Conservation (phyloP, 2,113 vertebrate genomes). For the Myrmecophaga tridactyla region DNA sequence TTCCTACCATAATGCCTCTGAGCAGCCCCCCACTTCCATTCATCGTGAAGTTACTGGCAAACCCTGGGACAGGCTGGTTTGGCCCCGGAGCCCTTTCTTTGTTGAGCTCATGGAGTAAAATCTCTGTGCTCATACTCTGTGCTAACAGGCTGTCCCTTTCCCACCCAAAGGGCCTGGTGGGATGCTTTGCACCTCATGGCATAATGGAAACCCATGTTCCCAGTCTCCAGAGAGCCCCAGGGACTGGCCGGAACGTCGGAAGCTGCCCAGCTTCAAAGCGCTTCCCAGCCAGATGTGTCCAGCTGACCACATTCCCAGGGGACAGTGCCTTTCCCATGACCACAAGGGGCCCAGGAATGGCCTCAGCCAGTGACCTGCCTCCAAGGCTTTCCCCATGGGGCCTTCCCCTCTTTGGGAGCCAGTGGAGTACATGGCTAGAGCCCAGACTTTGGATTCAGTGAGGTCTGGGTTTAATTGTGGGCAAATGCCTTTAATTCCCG, state of each 20-base stretch:
- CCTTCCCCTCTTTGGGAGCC: neutral
- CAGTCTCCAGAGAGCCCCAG: neutral
- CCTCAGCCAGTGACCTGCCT: neutral
- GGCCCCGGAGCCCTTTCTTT: accelerated
- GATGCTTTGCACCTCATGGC: neutral
- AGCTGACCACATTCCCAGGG: conserved; percentile 48
- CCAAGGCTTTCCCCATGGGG: too few relatives aligned
- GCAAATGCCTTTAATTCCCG: neutral
- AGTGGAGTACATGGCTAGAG: neutral
- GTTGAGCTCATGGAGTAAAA: too few relatives aligned
- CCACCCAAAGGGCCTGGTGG: neutral
- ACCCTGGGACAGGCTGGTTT: neutral
- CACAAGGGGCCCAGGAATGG: neutral
- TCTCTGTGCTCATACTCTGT: neutral
- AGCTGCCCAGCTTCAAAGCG: neutral
- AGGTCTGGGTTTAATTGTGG: neutral
- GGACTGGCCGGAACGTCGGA: neutral
- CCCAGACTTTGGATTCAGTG: neutral
- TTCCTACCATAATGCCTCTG: too few relatives aligned
- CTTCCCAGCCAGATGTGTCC: conserved; percentile 11
- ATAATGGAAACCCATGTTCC: neutral
- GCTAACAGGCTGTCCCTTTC: neutral
- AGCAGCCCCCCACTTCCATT: neutral
- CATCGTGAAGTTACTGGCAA: accelerated
- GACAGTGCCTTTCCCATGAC: conserved; percentile 37